A percentile compares a stretch with the other conserved stretches of the same genome.
phyloP scores from a whole-genome alignment of 2,888 invertebrate genomes.

The Pyrochroa serraticornis region DNA sequence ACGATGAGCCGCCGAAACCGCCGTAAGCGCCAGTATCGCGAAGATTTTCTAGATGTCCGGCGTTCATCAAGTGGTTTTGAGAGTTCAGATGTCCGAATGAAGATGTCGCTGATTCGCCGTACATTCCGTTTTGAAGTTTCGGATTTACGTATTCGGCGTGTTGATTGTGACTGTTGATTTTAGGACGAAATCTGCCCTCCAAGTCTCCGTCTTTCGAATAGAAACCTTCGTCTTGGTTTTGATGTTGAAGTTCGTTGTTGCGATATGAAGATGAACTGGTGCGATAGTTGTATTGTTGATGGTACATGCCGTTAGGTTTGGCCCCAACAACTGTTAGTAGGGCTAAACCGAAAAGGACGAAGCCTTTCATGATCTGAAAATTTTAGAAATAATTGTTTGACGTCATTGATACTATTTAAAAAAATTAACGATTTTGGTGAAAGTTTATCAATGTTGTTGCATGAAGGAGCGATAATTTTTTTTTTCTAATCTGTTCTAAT shows the following conservation, averaged over 20 bases:
- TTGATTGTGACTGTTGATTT: constrained; percentile 52
- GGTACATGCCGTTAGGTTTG: constrained; percentile 51
- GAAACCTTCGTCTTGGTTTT: constrained; percentile 54
- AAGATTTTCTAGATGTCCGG: constrained; percentile 12
- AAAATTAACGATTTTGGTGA: not conserved
- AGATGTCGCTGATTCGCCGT: constrained; percentile 19
- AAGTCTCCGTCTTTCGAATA: constrained; percentile 55
- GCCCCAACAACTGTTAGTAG: constrained; percentile 35
- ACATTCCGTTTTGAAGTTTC: constrained; percentile 32
- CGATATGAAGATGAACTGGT: constrained; percentile 52
- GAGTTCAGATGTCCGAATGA: constrained; percentile 39
- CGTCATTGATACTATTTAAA: not conserved
- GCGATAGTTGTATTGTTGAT: constrained; percentile 55
- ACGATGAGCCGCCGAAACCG: not conserved
- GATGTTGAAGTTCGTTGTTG: constrained; percentile 56
- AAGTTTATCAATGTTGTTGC: too few species aligned
- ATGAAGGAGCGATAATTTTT: too few species aligned
- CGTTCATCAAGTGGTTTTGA: constrained; percentile 15
- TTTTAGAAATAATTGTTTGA: not conserved
- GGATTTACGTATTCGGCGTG: constrained; percentile 56
- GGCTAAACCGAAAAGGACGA: constrained; percentile 36
- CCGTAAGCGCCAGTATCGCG: not conserved
- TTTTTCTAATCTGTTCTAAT: too few species aligned
- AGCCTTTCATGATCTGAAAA: constrained; percentile 35
- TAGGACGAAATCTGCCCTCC: constrained; percentile 49